phyloP scores from a whole-genome alignment of 2,888 invertebrate species.

The Julus scanicus region DNA sequence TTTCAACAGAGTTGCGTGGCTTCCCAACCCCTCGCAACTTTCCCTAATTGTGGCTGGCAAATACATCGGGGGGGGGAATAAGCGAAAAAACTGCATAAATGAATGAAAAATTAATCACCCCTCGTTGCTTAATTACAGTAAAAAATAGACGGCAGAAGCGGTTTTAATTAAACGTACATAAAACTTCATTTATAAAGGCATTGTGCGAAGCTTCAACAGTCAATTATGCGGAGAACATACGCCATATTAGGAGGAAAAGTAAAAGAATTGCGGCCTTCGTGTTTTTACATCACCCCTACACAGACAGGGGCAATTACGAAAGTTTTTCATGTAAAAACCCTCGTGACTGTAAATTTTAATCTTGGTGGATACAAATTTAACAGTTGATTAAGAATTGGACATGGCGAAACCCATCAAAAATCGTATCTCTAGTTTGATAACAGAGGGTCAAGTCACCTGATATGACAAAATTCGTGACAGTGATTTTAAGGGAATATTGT shows the following conservation, averaged over 20 bases:
- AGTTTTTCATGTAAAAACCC: not conserved
- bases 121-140: constrained; percentile 31
- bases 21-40: no score
- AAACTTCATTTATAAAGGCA: constrained; percentile 26
- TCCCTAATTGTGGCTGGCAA: not conserved
- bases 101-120: constrained; percentile 49
- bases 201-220: constrained; percentile 3
- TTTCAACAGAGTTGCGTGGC: not conserved
- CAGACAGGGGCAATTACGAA: not conserved
- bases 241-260: not conserved
- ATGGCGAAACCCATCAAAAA: no score
- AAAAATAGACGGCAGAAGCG: constrained; percentile 7
- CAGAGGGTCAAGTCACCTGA: no score
- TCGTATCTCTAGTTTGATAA: no score
- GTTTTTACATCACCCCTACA: not conserved
- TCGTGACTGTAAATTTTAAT: no score
- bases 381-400: no score
- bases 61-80: no score
- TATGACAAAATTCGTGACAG: no score
- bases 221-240: constrained; percentile 25
- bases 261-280: not conserved
- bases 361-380: no score
- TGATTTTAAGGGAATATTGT: no score
- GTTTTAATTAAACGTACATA: constrained; percentile 2
- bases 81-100: not conserved